phyloP scores from a whole-genome alignment of 1,140 invertebrate genomes.

The Neodiprion fabricii region DNA sequence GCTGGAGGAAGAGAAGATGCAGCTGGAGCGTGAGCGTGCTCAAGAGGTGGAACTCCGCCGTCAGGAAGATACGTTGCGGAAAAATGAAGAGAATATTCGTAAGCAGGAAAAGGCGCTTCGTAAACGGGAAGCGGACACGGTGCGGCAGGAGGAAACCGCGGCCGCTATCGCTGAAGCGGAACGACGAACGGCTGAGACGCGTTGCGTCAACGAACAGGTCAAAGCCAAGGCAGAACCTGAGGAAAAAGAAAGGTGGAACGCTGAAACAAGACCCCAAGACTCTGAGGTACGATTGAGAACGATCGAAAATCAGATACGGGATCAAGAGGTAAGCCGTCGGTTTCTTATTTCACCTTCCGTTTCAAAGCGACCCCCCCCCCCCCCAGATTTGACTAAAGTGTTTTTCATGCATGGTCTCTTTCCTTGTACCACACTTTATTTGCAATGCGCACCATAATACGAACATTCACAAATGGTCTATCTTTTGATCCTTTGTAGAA shows the following conservation, averaged over 20 bases:
- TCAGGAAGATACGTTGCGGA: conserved; percentile 51
- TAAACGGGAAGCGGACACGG: conserved; percentile 40
- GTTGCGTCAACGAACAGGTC: conserved; percentile 42
- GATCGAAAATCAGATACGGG: conserved; percentile 65
- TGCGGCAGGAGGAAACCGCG: conserved; percentile 32
- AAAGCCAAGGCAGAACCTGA: conserved; percentile 42
- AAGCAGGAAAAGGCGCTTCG: conserved; percentile 48
- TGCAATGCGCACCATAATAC: no score
- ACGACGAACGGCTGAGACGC: conserved; percentile 37
- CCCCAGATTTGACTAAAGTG: no score
- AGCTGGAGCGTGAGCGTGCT: conserved; percentile 58
- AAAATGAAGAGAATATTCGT: conserved; percentile 54
- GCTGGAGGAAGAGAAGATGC: conserved; percentile 64
- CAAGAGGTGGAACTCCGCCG: conserved; percentile 48
- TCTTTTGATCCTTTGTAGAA: conserved; percentile 36
- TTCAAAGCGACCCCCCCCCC: not conserved
- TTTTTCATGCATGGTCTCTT: no score
- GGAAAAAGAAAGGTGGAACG: conserved; percentile 42
- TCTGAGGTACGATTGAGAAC: conserved; percentile 58
- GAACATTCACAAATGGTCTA: no score
- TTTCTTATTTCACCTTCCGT: conserved; percentile 18
- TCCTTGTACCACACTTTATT: no score
- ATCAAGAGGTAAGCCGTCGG: conserved; percentile 59
- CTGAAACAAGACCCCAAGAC: conserved; percentile 50
- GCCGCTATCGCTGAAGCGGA: conserved; percentile 30